phyloP scores from a whole-genome alignment of 2,113 vertebrate genomes.

The Monopterus albus region DNA sequence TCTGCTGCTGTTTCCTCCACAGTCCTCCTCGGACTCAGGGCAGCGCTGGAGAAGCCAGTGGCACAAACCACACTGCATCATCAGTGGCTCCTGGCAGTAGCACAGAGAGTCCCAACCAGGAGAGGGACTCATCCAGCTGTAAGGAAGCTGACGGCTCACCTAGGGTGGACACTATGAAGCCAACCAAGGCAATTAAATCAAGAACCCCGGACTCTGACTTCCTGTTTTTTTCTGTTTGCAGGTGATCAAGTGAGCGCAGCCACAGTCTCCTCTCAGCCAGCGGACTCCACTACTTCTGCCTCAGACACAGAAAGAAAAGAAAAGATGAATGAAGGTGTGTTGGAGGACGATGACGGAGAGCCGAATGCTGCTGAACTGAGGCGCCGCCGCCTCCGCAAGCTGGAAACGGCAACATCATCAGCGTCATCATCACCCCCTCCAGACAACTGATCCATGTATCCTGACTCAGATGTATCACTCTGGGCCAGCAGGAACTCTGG shows the following conservation, averaged over 20 bases:
- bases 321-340: slow-evolving; percentile 49
- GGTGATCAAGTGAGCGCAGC: slow-evolving; percentile 60
- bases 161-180: too few relatives aligned
- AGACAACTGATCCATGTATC: slow-evolving; percentile 80
- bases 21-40: slow-evolving; percentile 78
- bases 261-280: slow-evolving; percentile 57
- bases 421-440: slow-evolving; percentile 58
- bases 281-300: slow-evolving; percentile 70
- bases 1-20: slow-evolving; percentile 2
- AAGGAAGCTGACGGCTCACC: slow-evolving; percentile 23
- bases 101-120: slow-evolving; percentile 39
- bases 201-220: background rate
- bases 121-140: slow-evolving; percentile 62
- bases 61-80: slow-evolving; percentile 25
- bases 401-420: slow-evolving; percentile 74
- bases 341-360: slow-evolving; percentile 76
- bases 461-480: slow-evolving; percentile 34
- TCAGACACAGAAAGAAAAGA: slow-evolving; percentile 43
- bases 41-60: slow-evolving; percentile 45
- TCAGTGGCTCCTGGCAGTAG: slow-evolving; percentile 41
- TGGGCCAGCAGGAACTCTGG: slow-evolving; percentile 56
- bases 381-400: slow-evolving; percentile 89
- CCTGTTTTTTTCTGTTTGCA: background rate
- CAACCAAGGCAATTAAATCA: background rate
- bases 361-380: slow-evolving; percentile 88